Conservation (phyloP, 53 echinoderm and acorn worm species). For the Crossaster papposus region DNA sequence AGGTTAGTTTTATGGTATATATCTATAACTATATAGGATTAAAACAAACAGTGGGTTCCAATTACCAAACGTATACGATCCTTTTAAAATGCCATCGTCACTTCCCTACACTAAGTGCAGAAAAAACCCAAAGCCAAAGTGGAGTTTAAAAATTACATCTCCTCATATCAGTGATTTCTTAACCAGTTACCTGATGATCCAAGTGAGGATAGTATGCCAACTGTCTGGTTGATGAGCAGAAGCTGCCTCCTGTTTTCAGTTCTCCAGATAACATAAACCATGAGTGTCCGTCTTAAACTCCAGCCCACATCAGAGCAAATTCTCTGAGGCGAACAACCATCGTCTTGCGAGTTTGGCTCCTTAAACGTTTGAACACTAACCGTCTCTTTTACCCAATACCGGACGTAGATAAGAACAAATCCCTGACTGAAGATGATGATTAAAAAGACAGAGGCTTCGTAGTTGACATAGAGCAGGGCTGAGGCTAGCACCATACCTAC, state of each 20-base stretch:
- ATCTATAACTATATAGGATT: too few species aligned
- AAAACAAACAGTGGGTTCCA: too few species aligned
- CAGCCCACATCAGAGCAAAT: slow-evolving; percentile 1
- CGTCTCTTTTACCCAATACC: neutral
- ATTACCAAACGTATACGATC: too few species aligned
- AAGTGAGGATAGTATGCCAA: slow-evolving; percentile 12
- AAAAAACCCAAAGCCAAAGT: too few species aligned
- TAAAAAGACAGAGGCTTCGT: neutral
- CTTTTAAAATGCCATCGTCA: too few species aligned
- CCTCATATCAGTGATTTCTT: too few species aligned
- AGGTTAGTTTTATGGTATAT: too few species aligned
- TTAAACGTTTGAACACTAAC: neutral
- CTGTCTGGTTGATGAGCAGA: slow-evolving; percentile 32
- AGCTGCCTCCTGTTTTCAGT: slow-evolving; percentile 27
- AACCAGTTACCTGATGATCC: slow-evolving; percentile 23
- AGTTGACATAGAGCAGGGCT: neutral
- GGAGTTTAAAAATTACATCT: too few species aligned
- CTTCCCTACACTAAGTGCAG: too few species aligned
- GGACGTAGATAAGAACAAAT: neutral
- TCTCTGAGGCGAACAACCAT: too few species aligned
- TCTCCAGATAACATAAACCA: slow-evolving; percentile 23
- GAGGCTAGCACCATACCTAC: neutral
- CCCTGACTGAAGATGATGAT: neutral
- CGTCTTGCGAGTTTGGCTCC: neutral
- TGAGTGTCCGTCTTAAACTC: slow-evolving; percentile 8